These are phyloP conservation scores for Pteria penguin DNA, from an alignment of 2,888 invertebrate species.

Conservation along the genomic window DNA sequence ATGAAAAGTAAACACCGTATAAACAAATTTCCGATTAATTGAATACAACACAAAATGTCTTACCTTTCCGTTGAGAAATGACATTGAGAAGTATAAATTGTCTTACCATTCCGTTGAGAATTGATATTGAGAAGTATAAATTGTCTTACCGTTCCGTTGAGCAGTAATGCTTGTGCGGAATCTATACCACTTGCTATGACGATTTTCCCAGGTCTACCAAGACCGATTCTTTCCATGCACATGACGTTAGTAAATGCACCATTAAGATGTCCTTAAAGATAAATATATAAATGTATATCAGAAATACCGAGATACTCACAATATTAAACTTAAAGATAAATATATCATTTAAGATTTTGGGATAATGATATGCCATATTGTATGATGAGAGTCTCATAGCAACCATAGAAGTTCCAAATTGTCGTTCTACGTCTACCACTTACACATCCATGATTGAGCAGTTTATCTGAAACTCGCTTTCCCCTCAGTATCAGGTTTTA, in stretches of 20 bases:
- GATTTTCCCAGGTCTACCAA: slow-evolving; percentile 36
- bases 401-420: no score
- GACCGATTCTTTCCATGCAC: slow-evolving; percentile 42
- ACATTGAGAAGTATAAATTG: not conserved
- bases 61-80: not conserved
- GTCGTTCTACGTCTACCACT: no score
- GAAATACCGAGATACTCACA: not conserved
- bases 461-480: no score
- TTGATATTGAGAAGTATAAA: not conserved
- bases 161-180: slow-evolving; percentile 41
- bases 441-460: no score
- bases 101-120: slow-evolving; percentile 38
- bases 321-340: not conserved
- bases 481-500: no score
- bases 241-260: slow-evolving; percentile 50
- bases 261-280: no score
- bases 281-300: no score
- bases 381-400: no score
- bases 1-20: no score
- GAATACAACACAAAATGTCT: not conserved
- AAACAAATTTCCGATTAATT: not conserved
- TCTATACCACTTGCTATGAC: slow-evolving; percentile 44
- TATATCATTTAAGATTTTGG: not conserved
- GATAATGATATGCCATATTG: no score
- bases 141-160: slow-evolving; percentile 42